Percentiles rank a stretch among this genome's conserved stretches.
phyloP scores from a whole-genome alignment of 2,113 vertebrate genomes.

The Gallinago jamesoni region DNA sequence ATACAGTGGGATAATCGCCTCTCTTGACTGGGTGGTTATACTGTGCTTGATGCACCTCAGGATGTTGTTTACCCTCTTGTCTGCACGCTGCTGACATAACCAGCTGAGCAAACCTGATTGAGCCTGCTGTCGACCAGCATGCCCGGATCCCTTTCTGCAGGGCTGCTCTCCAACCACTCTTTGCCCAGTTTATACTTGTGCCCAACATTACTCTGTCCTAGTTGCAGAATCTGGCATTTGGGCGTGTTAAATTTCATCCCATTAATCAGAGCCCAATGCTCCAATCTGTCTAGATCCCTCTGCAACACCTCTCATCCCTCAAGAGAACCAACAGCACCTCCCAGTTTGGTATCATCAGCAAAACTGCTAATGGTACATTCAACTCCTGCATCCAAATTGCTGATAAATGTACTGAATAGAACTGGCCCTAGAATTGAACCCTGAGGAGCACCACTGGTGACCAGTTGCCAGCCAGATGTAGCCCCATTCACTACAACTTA shows the following conservation, averaged over 20 bases:
- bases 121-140: too few relatives aligned
- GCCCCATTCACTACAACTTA: neutral
- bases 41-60: neutral
- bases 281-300: neutral
- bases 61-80: neutral
- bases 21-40: neutral
- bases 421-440: neutral
- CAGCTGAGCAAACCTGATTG: too few relatives aligned
- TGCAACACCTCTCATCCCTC: neutral
- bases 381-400: neutral
- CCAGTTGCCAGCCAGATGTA: neutral
- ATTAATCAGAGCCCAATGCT: neutral
- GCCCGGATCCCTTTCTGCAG: too few relatives aligned
- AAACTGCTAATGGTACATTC: neutral
- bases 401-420: neutral
- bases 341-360: neutral
- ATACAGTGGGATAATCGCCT: neutral
- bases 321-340: neutral
- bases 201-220: neutral
- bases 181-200: neutral
- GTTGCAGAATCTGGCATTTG: neutral
- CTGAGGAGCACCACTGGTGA: neutral
- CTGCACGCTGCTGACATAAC: neutral
- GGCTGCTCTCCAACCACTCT: neutral
- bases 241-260: neutral